phyloP scores from a whole-genome alignment of 2,888 invertebrate genomes.

The Orgyia antiqua region DNA sequence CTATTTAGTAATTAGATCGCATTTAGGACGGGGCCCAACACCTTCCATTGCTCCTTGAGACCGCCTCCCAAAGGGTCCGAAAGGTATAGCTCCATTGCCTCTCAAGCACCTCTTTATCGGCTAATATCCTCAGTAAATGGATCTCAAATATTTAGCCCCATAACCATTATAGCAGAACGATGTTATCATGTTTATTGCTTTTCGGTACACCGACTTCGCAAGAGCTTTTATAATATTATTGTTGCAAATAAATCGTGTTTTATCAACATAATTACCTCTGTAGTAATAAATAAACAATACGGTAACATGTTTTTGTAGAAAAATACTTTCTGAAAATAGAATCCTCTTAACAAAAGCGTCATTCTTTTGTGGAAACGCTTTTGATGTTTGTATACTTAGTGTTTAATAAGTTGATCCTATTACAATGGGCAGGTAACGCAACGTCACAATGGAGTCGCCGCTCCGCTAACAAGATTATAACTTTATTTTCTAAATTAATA shows the following conservation, averaged over 20 bases:
- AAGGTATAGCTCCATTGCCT: slow-evolving; percentile 64
- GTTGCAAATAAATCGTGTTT: slow-evolving; percentile 23
- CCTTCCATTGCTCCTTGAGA: slow-evolving; percentile 67
- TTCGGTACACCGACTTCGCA: slow-evolving; percentile 26
- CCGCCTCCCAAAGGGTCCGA: slow-evolving; percentile 67
- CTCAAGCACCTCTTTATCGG: slow-evolving; percentile 76
- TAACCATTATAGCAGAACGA: slow-evolving; percentile 57
- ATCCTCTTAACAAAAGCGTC: slow-evolving; percentile 64
- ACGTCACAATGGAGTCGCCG: slow-evolving; percentile 60
- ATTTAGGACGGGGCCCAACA: slow-evolving; percentile 74
- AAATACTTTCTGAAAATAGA: slow-evolving; percentile 34
- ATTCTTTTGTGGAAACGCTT: slow-evolving; percentile 65
- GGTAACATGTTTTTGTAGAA: slow-evolving; percentile 8
- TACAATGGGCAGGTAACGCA: slow-evolving; percentile 72
- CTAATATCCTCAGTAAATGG: slow-evolving; percentile 74
- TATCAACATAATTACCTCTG: slow-evolving; percentile 15
- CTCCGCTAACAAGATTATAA: slow-evolving; percentile 75
- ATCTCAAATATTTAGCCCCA: slow-evolving; percentile 69
- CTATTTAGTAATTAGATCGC: slow-evolving; percentile 79
- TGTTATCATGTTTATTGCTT: slow-evolving; percentile 64
- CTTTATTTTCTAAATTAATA: slow-evolving; percentile 76
- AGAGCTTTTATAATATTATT: slow-evolving; percentile 28
- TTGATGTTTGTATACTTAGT: slow-evolving; percentile 76
- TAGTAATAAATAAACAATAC: slow-evolving; percentile 16
- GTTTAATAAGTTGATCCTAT: slow-evolving; percentile 79